Conservation (phyloP, 2,888 invertebrate genomes). For the Nomada fucata region DNA sequence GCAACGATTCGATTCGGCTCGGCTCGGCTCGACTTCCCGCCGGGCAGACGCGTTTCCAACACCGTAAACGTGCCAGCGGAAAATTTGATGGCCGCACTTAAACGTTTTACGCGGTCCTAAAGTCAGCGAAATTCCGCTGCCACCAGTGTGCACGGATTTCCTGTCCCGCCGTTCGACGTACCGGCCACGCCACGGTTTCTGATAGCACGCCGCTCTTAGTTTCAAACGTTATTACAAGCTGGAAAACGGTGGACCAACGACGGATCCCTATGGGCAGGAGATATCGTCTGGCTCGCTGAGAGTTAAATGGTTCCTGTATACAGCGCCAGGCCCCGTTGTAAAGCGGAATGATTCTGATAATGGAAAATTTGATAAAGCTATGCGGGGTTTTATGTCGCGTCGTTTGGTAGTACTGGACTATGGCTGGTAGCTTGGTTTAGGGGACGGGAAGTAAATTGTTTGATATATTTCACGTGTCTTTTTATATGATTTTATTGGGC, state of each 20-base stretch:
- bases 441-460: too few relatives aligned
- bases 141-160: constrained; percentile 34
- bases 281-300: constrained; percentile 15
- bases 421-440: background rate
- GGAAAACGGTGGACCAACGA: background rate
- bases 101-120: constrained; percentile 54
- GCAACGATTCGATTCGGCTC: constrained; percentile 27
- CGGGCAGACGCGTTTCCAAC: constrained; percentile 6
- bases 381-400: constrained; percentile 10
- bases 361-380: constrained; percentile 33
- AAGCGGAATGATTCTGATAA: constrained; percentile 12
- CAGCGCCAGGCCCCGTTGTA: background rate
- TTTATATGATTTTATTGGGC: background rate
- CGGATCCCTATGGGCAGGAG: background rate
- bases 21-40: constrained; percentile 13
- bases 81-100: constrained; percentile 48
- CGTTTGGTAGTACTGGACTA: background rate
- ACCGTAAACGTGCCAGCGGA: constrained; percentile 44
- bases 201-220: constrained; percentile 15
- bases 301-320: background rate
- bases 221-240: constrained; percentile 24
- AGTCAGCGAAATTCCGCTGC: constrained; percentile 23
- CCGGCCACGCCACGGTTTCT: background rate
- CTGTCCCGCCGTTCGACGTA: background rate
- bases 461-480: too few relatives aligned